Evolutionary conservation across 1,140 invertebrate species (phyloP).

Genomic region (Lepidurus arcticus): DNA sequence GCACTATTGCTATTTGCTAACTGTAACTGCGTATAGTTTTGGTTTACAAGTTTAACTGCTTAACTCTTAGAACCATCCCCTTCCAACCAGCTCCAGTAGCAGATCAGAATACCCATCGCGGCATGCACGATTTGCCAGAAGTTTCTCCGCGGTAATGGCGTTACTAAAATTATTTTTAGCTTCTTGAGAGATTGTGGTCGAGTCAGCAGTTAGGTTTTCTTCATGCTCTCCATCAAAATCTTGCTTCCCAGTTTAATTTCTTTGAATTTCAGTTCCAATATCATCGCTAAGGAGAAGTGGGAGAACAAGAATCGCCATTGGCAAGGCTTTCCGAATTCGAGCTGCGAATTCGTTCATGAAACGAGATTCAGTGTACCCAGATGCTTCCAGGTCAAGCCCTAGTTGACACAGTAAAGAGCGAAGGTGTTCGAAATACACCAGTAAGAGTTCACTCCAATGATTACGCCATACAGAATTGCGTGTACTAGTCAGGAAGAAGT

Average conservation of each 20-base stretch:
- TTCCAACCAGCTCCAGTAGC: neutral
- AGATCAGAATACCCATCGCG: neutral
- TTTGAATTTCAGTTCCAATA: neutral
- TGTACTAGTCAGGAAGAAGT: slow-evolving; percentile 32
- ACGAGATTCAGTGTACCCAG: neutral
- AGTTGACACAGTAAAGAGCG: neutral
- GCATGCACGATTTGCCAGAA: neutral
- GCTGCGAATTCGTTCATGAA: neutral
- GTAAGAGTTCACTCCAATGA: neutral
- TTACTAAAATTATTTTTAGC: neutral
- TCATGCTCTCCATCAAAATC: neutral
- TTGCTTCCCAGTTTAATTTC: neutral
- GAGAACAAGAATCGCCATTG: neutral
- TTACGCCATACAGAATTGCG: neutral
- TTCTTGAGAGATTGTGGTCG: neutral
- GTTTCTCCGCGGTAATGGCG: neutral
- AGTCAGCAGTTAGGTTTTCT: neutral
- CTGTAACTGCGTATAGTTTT: too few species aligned
- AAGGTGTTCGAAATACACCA: neutral
- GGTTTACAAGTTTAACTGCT: too few species aligned
- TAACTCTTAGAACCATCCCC: neutral
- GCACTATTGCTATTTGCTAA: too few species aligned
- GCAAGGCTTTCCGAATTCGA: neutral
- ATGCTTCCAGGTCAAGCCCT: neutral
- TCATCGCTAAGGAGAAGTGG: neutral